A percentile compares a stretch with the other conserved stretches of the same genome.
Evolutionary conservation across 2,888 invertebrate genomes (phyloP).

Genomic region (Tetheella fluctuosa): DNA sequence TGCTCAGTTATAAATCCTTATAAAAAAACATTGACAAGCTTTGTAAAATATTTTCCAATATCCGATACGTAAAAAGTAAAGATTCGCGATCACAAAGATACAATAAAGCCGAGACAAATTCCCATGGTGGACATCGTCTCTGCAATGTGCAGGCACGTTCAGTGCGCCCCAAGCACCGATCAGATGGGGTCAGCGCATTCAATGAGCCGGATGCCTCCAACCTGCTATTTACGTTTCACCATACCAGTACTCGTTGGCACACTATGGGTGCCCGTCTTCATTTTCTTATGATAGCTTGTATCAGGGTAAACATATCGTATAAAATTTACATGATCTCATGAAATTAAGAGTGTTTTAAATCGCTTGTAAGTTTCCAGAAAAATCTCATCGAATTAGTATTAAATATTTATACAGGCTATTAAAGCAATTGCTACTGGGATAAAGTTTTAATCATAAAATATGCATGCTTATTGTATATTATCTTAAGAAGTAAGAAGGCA

Average conservation of each 20-base stretch:
- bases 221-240: slow-evolving; percentile 82
- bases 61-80: slow-evolving; percentile 9
- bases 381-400: not conserved
- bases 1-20: not conserved
- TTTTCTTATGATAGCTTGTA: slow-evolving; percentile 51
- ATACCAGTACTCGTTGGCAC: slow-evolving; percentile 78
- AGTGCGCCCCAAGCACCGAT: slow-evolving; percentile 68
- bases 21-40: not conserved
- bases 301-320: slow-evolving; percentile 1
- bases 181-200: slow-evolving; percentile 84
- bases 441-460: not conserved
- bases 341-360: slow-evolving; percentile 6
- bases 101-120: slow-evolving; percentile 28
- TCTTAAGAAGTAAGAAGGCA: not conserved
- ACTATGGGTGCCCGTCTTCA: slow-evolving; percentile 70
- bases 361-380: not conserved
- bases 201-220: slow-evolving; percentile 82
- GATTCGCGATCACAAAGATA: slow-evolving; percentile 18
- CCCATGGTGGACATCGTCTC: slow-evolving; percentile 42
- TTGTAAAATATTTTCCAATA: not conserved
- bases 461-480: not conserved
- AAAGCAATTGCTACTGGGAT: not conserved
- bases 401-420: not conserved
- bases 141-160: slow-evolving; percentile 63
- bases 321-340: not conserved